Evolutionary conservation across 2,797 vertebrate genomes (phyloP).

Genomic region (Botia almorhae): DNA sequence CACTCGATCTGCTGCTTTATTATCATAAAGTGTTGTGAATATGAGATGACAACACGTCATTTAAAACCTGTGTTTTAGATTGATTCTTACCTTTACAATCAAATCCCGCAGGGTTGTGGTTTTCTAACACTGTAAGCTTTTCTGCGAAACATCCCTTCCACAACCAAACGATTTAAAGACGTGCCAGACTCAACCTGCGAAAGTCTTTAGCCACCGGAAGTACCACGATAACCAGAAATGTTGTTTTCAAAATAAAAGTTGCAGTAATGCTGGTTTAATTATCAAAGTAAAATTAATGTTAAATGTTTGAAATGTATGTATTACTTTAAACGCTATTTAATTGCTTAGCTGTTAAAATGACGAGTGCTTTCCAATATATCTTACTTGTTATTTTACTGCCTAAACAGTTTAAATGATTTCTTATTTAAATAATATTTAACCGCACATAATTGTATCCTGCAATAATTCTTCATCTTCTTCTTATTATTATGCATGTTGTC

Average conservation of each 20-base stretch:
- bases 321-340: background rate
- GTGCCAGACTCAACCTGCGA: background rate
- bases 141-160: conserved; percentile 87
- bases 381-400: background rate
- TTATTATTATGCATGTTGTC: background rate
- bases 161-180: background rate
- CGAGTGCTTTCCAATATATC: background rate
- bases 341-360: background rate
- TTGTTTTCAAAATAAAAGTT: conserved; percentile 40
- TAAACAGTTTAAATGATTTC: background rate
- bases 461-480: background rate
- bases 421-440: background rate
- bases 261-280: background rate
- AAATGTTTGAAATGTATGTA: too few relatives aligned
- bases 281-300: background rate
- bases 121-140: conserved; percentile 91
- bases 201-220: conserved; percentile 5
- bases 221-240: background rate
- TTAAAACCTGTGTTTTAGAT: background rate
- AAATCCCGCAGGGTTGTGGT: conserved; percentile 89
- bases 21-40: background rate
- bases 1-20: background rate
- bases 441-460: too few relatives aligned
- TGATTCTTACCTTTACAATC: conserved; percentile 85
- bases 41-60: conserved; percentile 21